Conservation (phyloP, 2,797 vertebrate species). For the Melanotaenia nigrans region DNA sequence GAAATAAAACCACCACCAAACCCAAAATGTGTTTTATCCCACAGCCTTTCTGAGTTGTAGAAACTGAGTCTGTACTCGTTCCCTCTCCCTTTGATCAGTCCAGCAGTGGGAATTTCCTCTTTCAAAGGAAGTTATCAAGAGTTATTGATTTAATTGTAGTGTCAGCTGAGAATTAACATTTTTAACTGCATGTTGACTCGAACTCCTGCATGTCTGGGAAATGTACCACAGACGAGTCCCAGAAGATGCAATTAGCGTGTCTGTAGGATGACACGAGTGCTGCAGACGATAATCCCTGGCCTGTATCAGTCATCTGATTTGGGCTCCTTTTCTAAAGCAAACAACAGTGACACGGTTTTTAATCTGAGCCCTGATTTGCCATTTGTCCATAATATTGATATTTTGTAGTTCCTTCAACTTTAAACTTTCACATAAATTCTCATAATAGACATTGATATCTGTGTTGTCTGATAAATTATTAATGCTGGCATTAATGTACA, state of each 20-base stretch:
- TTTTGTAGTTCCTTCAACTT: not conserved
- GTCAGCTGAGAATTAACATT: slow-evolving; percentile 39
- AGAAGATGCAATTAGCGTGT: not conserved
- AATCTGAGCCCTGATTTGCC: not conserved
- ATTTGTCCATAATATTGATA: not conserved
- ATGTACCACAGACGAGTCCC: not conserved
- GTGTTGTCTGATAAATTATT: not conserved
- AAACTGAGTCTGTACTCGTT: not conserved
- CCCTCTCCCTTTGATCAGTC: slow-evolving; percentile 40
- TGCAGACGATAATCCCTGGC: not conserved
- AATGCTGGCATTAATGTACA: not conserved
- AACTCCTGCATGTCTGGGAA: slow-evolving; percentile 9
- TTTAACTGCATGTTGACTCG: slow-evolving; percentile 19
- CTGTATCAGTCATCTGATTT: not conserved
- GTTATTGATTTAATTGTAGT: slow-evolving; percentile 36
- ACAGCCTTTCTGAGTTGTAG: not conserved
- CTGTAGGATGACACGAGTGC: not conserved
- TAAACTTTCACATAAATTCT: not conserved
- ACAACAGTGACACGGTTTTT: not conserved
- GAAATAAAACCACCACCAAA: not conserved
- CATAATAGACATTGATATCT: not conserved
- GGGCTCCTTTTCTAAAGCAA: not conserved
- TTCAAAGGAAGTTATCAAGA: slow-evolving; percentile 38
- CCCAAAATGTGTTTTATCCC: not conserved
- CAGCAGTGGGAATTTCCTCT: slow-evolving; percentile 52